Evolutionary conservation across 2,888 invertebrate genomes (phyloP).

Genomic region (Neria commutata): DNA sequence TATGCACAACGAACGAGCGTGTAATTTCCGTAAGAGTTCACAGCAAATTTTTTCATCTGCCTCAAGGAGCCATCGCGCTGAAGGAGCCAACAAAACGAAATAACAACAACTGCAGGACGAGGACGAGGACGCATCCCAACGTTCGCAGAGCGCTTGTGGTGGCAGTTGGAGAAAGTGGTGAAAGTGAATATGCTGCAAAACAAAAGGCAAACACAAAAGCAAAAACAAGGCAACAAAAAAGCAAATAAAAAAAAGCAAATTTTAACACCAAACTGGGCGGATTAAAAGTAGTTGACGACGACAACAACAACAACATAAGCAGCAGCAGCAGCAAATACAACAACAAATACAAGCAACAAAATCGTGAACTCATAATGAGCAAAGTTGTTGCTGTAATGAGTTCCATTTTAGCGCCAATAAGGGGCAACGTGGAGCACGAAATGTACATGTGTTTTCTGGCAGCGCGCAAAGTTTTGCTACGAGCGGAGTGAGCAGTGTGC

Average conservation of each 20-base stretch:
- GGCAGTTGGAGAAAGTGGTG: slow-evolving; percentile 13
- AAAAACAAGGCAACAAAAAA: background rate
- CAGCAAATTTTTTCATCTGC: slow-evolving; percentile 25
- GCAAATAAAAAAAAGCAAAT: background rate
- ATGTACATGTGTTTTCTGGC: slow-evolving; percentile 5
- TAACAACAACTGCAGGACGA: background rate
- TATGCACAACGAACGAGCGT: too few species aligned
- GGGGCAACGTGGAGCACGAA: background rate
- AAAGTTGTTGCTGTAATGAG: slow-evolving; percentile 42
- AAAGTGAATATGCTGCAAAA: slow-evolving; percentile 23
- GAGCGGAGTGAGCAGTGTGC: background rate
- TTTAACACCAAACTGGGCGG: background rate
- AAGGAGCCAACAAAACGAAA: background rate
- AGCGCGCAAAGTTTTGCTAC: background rate
- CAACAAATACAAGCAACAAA: slow-evolving; percentile 11
- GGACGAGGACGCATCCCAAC: slow-evolving; percentile 8
- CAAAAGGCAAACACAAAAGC: slow-evolving; percentile 3
- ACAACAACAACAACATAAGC: too few species aligned
- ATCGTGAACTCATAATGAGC: slow-evolving; percentile 35
- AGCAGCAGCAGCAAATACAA: too few species aligned
- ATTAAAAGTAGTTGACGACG: slow-evolving; percentile 16
- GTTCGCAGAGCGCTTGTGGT: background rate
- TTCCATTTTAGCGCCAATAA: slow-evolving; percentile 28
- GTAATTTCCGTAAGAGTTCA: slow-evolving; percentile 34
- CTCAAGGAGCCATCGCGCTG: slow-evolving; percentile 12